Evolutionary conservation across 92 coral and sea anemone genomes (phyloP), one percentile per base, ranked within the genome.

Genomic region (Palythoa grandiflora): DNA sequence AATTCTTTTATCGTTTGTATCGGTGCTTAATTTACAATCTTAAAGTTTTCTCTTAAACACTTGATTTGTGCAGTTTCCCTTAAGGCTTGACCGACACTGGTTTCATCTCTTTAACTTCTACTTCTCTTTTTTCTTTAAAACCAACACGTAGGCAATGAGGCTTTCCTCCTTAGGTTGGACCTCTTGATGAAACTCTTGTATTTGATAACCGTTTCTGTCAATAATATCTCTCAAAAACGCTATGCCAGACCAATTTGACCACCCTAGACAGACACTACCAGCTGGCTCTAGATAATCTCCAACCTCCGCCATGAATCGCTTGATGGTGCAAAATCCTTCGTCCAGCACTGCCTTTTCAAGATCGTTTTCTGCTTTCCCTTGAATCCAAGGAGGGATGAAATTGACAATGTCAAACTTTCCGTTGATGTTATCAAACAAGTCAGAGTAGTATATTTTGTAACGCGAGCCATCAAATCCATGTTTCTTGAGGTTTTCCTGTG

Each of bases 381-480:
- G 6, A 9, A 3, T 9, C 17, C 37, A 37, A 38, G 48, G 48
- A 3, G 48, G 5, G 37, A 3, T 2, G 38, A 37, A 38, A 84
- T 84, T 88, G 85, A 70, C 50, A 74, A 66, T 48, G 19, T 13
- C 47, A 16, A 71, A 71, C 6, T 71, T 37, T n/a, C 15, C 5
- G 3, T 4, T 37, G 19, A 73, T 35, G 11, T 73, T 37, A 2
- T 12, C 28, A 28, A 28, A 28, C 28, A 28, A 28, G 28, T 73
- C 9, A 7, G 50, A 73, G 52, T 38, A 14, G 16, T 73, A 37
- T 15, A 1, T 47, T 14, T 3, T 5, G 20, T 21, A 38, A 3
- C 16, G 61, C 16, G 16, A 20, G 48, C 8, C 16, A 4, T 38
- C 75, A 39, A 20, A 54, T 9, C 12, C 13, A 9, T 6, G 28